A percentile compares a stretch with the other conserved stretches of the same genome.
Conservation (phyloP, 2,888 invertebrate species). For the Pachydiplax longipennis region DNA sequence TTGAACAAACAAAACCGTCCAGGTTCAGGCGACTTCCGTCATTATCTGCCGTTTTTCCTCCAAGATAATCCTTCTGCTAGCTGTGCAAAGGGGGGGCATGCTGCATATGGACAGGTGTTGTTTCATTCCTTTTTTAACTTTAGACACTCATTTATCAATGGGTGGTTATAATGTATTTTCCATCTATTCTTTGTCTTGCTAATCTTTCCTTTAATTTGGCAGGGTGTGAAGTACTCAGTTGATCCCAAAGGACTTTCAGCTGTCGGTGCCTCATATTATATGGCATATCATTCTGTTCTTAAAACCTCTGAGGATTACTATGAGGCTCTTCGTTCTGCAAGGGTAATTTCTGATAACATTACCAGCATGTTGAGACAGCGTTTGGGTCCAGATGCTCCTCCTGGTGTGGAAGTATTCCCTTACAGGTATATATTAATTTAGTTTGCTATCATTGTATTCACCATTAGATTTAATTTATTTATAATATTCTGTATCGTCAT, state of each 20-base stretch:
- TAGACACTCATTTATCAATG: neutral
- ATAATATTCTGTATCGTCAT: neutral
- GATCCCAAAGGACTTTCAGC: conserved; percentile 56
- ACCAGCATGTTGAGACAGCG: conserved; percentile 73
- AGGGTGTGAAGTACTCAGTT: conserved; percentile 55
- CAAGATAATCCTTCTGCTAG: conserved; percentile 77
- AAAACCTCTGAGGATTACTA: conserved; percentile 92
- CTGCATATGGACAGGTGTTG: conserved; percentile 74
- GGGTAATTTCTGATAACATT: conserved; percentile 82
- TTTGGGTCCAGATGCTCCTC: conserved; percentile 59
- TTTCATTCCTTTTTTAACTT: neutral
- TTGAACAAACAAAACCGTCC: conserved; percentile 68
- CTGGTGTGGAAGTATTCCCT: conserved; percentile 76
- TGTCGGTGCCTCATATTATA: conserved; percentile 86
- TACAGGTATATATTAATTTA: conserved; percentile 67
- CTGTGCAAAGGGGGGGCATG: conserved; percentile 87
- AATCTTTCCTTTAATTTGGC: conserved; percentile 47
- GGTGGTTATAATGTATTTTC: neutral
- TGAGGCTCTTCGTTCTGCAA: conserved; percentile 81
- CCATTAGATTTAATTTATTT: too few species aligned
- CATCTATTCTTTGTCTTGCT: neutral
- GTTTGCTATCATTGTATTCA: neutral
- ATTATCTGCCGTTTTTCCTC: conserved; percentile 81
- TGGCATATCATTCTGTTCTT: conserved; percentile 92
- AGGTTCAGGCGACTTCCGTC: conserved; percentile 68